Conservation (phyloP, 2,888 invertebrate species). For the Timema podura region DNA sequence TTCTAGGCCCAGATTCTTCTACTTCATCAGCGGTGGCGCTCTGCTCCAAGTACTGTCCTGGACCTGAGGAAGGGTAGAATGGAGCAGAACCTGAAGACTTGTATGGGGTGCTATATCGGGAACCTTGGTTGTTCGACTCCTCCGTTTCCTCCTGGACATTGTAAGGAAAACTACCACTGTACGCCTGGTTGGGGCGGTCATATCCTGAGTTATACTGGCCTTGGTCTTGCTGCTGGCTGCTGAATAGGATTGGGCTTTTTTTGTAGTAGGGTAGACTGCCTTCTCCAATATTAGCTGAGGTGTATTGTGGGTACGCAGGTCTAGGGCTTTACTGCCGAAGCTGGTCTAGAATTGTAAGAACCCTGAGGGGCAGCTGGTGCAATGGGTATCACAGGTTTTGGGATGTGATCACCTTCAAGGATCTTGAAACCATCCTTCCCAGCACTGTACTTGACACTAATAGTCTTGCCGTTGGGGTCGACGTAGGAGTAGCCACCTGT, state of each 20-base stretch:
- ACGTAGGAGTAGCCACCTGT: constrained; percentile 62
- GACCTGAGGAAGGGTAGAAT: too few species aligned
- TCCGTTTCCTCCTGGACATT: constrained; percentile 24
- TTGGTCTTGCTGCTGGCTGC: constrained; percentile 17
- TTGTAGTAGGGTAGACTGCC: constrained; percentile 20
- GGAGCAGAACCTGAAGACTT: too few species aligned
- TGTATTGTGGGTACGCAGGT: constrained; percentile 31
- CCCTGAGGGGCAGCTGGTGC: constrained; percentile 20
- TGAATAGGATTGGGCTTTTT: constrained; percentile 19
- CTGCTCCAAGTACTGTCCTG: too few species aligned
- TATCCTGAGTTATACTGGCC: too few species aligned
- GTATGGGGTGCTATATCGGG: too few species aligned
- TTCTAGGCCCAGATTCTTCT: constrained; percentile 40
- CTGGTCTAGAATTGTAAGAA: background rate
- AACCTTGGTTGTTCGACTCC: too few species aligned
- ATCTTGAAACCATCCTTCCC: constrained; percentile 50
- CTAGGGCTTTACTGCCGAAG: constrained; percentile 24
- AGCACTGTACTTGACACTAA: constrained; percentile 56
- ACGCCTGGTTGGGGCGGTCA: too few species aligned
- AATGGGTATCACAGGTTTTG: constrained; percentile 37
- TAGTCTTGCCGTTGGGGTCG: constrained; percentile 61
- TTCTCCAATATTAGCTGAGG: constrained; percentile 30
- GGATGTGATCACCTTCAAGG: constrained; percentile 48
- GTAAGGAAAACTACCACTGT: constrained; percentile 9
- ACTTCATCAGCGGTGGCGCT: background rate